Evolutionary conservation across 2,797 vertebrate genomes (phyloP).

Genomic region (Eptatretus atami): DNA sequence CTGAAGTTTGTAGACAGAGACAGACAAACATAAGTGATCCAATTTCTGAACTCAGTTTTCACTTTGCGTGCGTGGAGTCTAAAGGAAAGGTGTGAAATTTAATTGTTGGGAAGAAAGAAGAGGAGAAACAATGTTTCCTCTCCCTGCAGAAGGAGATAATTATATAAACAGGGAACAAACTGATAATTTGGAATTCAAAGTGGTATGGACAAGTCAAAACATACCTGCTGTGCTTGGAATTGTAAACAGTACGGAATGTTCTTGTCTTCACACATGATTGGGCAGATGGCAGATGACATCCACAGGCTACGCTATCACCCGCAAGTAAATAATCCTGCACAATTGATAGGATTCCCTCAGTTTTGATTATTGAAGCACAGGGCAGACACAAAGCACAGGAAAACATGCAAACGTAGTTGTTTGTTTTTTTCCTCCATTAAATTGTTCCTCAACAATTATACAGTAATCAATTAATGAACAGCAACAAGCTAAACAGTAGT

Average conservation of each 20-base stretch:
- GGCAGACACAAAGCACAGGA: background rate
- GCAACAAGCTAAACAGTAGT: background rate
- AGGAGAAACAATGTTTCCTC: too few relatives aligned
- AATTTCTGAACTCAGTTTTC: too few relatives aligned
- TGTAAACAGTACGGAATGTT: slow-evolving; percentile 49
- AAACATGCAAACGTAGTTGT: background rate
- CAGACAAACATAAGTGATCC: too few relatives aligned
- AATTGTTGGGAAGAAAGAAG: too few relatives aligned
- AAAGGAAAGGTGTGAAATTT: too few relatives aligned
- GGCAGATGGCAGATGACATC: slow-evolving; percentile 84
- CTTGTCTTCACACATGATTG: slow-evolving; percentile 63
- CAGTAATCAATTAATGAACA: background rate
- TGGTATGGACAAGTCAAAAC: too few relatives aligned
- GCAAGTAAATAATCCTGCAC: slow-evolving; percentile 60
- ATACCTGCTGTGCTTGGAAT: slow-evolving; percentile 63
- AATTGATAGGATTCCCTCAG: background rate
- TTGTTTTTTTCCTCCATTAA: background rate
- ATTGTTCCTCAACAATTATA: background rate
- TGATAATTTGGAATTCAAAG: too few relatives aligned
- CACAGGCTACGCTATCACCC: slow-evolving; percentile 58
- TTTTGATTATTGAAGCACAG: background rate
- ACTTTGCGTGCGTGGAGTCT: too few relatives aligned
- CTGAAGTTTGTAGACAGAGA: too few relatives aligned
- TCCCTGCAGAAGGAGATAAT: too few relatives aligned
- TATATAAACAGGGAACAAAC: too few relatives aligned